Evolutionary conservation across 2,113 vertebrate species (phyloP).

Genomic region (Ageneiosus marmoratus): DNA sequence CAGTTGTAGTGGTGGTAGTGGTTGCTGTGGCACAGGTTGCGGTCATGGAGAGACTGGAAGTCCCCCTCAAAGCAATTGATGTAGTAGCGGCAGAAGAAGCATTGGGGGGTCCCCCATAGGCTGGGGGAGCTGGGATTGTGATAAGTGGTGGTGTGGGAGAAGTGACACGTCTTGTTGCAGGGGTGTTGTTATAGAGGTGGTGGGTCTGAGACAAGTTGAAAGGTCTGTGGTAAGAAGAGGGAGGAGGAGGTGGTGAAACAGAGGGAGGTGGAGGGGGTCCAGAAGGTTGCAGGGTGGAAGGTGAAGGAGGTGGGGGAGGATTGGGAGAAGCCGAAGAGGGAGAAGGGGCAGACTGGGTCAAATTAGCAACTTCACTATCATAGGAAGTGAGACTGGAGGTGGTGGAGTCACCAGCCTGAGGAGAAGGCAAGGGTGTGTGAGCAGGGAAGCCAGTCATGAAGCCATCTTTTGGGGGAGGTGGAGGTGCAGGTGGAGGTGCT

Average conservation of each 20-base stretch:
- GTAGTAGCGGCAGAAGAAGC: conserved; percentile 56
- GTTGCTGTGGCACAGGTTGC: conserved; percentile 47
- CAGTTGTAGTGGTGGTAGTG: conserved; percentile 55
- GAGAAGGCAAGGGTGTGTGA: conserved; percentile 71
- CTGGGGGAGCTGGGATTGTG: conserved; percentile 62
- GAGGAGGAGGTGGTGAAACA: conserved; percentile 73
- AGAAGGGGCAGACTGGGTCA: conserved; percentile 80
- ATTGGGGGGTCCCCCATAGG: conserved; percentile 62
- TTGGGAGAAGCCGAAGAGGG: conserved; percentile 71
- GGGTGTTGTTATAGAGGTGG: conserved; percentile 74
- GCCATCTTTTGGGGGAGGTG: conserved; percentile 65
- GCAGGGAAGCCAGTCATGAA: conserved; percentile 61
- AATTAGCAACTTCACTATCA: conserved; percentile 88
- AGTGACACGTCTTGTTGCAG: conserved; percentile 60
- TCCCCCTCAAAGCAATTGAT: conserved; percentile 58
- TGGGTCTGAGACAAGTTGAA: conserved; percentile 73
- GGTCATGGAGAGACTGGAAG: conserved; percentile 57
- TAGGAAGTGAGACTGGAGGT: conserved; percentile 89
- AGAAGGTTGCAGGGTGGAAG: conserved; percentile 61
- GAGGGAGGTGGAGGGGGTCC: conserved; percentile 61
- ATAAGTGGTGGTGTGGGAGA: conserved; percentile 71
- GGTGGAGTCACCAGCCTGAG: conserved; percentile 84
- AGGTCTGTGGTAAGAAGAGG: conserved; percentile 74
- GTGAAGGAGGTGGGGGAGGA: conserved; percentile 63
- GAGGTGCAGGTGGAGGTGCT: conserved; percentile 55